Evolutionary conservation across 2,113 vertebrate genomes (phyloP).

Genomic region (Tenebrosternarchus preto): DNA sequence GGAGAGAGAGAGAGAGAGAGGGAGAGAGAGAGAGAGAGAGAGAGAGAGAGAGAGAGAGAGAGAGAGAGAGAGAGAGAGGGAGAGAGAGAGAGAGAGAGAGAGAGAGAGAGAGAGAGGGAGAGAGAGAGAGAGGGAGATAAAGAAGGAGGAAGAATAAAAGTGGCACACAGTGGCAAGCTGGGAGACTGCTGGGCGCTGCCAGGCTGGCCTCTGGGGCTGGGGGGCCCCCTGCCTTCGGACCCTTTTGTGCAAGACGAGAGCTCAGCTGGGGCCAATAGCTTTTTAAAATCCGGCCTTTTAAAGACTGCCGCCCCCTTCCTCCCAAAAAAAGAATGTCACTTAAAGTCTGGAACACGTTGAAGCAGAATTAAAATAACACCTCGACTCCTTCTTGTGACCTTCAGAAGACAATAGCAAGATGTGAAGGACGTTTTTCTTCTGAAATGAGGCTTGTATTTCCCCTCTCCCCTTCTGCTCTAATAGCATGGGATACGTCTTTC

Average conservation of each 20-base stretch:
- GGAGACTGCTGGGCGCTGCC: slow-evolving; percentile 9
- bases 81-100: slow-evolving; percentile 16
- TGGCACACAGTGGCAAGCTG: slow-evolving; percentile 17
- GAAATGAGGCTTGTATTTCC: slow-evolving; percentile 17
- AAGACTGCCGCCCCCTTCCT: not conserved
- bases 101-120: not conserved
- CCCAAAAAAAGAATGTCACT: not conserved
- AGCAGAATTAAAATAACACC: slow-evolving; percentile 3
- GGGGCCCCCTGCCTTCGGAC: slow-evolving; percentile 22
- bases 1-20: no score
- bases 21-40: slow-evolving; percentile 27
- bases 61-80: slow-evolving; percentile 15
- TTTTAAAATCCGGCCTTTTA: not conserved
- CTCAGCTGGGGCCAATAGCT: slow-evolving; percentile 23
- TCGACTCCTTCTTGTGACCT: not conserved
- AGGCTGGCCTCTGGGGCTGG: slow-evolving; percentile 20
- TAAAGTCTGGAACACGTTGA: slow-evolving; percentile 28
- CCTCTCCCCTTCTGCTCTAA: slow-evolving; percentile 10
- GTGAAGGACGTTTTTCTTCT: not conserved
- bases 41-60: slow-evolving; percentile 6
- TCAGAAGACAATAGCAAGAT: slow-evolving; percentile 25
- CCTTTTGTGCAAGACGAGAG: slow-evolving; percentile 26
- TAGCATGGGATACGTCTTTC: slow-evolving; percentile 33
- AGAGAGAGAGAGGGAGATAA: no score
- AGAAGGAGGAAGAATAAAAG: not conserved